phyloP scores from a whole-genome alignment of 1,140 invertebrate genomes.

The Scaptomyza graminum region DNA sequence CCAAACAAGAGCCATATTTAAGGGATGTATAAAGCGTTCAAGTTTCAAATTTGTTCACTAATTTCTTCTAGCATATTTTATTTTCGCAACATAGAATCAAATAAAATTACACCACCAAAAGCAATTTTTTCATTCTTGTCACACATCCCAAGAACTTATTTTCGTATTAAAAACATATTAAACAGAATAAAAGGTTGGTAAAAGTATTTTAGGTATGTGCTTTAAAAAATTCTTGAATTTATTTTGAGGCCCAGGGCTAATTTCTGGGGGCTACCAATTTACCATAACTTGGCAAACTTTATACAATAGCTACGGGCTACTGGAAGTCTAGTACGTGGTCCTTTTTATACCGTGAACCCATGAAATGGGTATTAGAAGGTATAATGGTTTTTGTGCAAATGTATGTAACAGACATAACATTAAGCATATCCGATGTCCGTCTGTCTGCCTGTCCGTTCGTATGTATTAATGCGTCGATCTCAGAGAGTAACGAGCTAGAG shows the following conservation, averaged over 20 bases:
- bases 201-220: conserved; percentile 44
- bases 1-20: too few species aligned
- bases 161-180: conserved; percentile 54
- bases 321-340: neutral
- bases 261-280: conserved; percentile 42
- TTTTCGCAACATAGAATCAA: conserved; percentile 39
- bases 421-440: too few species aligned
- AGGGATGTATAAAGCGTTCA: neutral
- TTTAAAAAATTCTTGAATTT: conserved; percentile 72
- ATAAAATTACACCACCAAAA: conserved; percentile 44
- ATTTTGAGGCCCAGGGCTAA: conserved; percentile 59
- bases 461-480: too few species aligned
- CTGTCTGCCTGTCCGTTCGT: too few species aligned
- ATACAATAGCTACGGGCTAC: neutral
- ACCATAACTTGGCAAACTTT: conserved; percentile 66
- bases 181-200: conserved; percentile 34
- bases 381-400: too few species aligned
- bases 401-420: too few species aligned
- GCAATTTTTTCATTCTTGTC: conserved; percentile 31
- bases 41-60: neutral
- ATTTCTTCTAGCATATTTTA: conserved; percentile 52
- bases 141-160: conserved; percentile 45
- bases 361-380: too few species aligned
- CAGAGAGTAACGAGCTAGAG: too few species aligned
- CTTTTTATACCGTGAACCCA: conserved; percentile 4